Evolutionary conservation across 30 jellyfish, hydroid and myxozoan genomes (phyloP).

Genomic region (Hydractinia echinata): DNA sequence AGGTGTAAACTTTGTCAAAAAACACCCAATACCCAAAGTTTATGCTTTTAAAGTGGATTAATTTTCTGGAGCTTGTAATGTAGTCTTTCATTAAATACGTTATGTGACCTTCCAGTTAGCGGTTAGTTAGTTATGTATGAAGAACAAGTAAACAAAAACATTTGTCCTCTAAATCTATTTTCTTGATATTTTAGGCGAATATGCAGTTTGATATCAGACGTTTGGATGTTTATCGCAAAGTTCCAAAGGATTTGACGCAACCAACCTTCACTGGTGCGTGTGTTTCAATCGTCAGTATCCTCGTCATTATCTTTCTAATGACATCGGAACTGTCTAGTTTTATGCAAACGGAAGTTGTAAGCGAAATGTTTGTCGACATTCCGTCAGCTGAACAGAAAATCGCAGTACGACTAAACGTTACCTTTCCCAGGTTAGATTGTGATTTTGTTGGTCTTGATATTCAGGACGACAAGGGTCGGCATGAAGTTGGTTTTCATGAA

Average conservation of each 20-base stretch:
- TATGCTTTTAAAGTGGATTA: too few relatives aligned
- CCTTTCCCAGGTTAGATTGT: constrained; percentile 73
- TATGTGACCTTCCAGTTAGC: too few relatives aligned
- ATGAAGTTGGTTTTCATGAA: constrained; percentile 85
- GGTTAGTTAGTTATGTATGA: too few relatives aligned
- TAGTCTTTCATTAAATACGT: too few relatives aligned
- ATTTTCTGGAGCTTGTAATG: too few relatives aligned
- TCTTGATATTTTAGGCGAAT: not conserved
- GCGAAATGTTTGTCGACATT: constrained; percentile 67
- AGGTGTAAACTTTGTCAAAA: too few relatives aligned
- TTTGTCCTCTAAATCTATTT: too few relatives aligned
- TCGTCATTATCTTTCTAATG: constrained; percentile 65
- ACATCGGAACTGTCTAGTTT: constrained; percentile 73
- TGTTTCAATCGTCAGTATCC: constrained; percentile 70
- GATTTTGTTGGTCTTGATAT: constrained; percentile 78
- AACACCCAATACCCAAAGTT: too few relatives aligned
- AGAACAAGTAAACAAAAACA: too few relatives aligned
- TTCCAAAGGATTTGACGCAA: constrained; percentile 84
- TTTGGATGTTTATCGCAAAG: constrained; percentile 72
- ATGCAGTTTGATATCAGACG: constrained; percentile 32
- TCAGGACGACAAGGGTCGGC: constrained; percentile 83
- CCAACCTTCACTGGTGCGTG: constrained; percentile 81
- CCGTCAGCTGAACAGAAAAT: constrained; percentile 48
- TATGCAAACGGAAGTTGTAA: constrained; percentile 52
- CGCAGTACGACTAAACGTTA: constrained; percentile 56